Conservation (phyloP, 1,140 invertebrate genomes). For the Drosophila albomicans region DNA sequence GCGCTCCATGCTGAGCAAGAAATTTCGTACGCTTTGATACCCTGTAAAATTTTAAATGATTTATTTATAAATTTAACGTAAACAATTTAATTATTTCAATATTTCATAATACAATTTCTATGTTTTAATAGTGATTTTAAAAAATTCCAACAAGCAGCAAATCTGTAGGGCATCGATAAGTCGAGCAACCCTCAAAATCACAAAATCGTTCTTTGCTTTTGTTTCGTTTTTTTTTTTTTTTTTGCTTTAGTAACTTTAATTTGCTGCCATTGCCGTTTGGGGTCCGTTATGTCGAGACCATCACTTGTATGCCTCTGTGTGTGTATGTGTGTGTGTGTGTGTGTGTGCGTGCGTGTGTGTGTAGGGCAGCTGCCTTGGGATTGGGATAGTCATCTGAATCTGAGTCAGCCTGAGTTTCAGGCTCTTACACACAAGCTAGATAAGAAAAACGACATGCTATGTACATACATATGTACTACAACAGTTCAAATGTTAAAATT, state of each 20-base stretch:
- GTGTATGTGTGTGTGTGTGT: neutral
- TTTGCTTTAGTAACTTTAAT: constrained; percentile 76
- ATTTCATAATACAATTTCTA: too few relatives aligned
- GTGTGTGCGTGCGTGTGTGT: neutral
- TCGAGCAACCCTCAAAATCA: neutral
- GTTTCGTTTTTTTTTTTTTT: constrained; percentile 35
- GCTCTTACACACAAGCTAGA: constrained; percentile 25
- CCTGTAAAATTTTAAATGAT: neutral
- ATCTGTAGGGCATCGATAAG: neutral
- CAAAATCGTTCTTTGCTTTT: constrained; percentile 9
- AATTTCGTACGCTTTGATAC: constrained; percentile 27
- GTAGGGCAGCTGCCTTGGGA: constrained; percentile 42
- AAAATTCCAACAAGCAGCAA: too few relatives aligned
- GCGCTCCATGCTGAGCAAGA: constrained; percentile 47
- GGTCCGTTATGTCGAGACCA: constrained; percentile 58
- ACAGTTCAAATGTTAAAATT: constrained; percentile 6
- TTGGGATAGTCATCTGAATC: constrained; percentile 48
- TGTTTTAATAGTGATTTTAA: too few relatives aligned
- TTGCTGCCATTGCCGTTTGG: constrained; percentile 74
- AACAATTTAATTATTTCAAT: too few relatives aligned
- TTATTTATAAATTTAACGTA: too few relatives aligned
- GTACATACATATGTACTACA: constrained; percentile 14
- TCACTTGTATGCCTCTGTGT: constrained; percentile 3
- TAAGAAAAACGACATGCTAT: constrained; percentile 19
- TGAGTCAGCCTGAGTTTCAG: constrained; percentile 42